Evolutionary conservation across 2,888 invertebrate genomes (phyloP).

Genomic region (Nomada flava): DNA sequence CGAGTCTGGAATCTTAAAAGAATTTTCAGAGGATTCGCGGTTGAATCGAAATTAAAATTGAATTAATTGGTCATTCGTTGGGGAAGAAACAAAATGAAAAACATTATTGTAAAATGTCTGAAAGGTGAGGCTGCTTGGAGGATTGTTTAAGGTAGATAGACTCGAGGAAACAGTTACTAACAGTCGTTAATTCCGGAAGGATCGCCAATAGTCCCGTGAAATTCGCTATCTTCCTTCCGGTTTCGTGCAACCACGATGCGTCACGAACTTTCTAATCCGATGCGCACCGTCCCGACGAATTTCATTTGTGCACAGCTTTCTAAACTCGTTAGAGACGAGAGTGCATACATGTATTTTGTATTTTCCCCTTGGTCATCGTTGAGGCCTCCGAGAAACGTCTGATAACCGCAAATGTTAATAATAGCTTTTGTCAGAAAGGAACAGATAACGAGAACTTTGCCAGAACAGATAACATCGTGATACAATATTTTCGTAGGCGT

Average conservation of each 20-base stretch:
- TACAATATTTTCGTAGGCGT: too few species aligned
- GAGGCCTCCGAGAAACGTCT: background rate
- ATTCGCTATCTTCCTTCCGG: slow-evolving; percentile 20
- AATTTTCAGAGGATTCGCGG: too few species aligned
- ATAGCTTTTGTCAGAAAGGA: too few species aligned
- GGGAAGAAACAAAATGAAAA: too few species aligned
- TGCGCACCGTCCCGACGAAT: background rate
- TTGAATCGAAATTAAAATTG: too few species aligned
- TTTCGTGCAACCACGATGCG: slow-evolving; percentile 29
- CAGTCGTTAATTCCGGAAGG: background rate
- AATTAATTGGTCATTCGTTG: too few species aligned
- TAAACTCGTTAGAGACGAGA: background rate
- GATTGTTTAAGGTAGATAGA: background rate
- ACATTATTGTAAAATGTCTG: background rate
- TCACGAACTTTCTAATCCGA: slow-evolving; percentile 45
- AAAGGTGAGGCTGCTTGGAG: background rate
- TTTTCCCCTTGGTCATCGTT: background rate
- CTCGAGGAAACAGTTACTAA: background rate
- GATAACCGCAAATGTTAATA: too few species aligned
- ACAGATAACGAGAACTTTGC: too few species aligned
- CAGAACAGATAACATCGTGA: too few species aligned
- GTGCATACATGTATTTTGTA: too few species aligned
- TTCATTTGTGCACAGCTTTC: slow-evolving; percentile 15
- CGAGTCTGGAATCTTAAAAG: too few species aligned
- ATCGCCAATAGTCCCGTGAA: slow-evolving; percentile 20